phyloP scores from a whole-genome alignment of 37 sponge, comb jelly and placozoan species.

The Theonella swinhoei region DNA sequence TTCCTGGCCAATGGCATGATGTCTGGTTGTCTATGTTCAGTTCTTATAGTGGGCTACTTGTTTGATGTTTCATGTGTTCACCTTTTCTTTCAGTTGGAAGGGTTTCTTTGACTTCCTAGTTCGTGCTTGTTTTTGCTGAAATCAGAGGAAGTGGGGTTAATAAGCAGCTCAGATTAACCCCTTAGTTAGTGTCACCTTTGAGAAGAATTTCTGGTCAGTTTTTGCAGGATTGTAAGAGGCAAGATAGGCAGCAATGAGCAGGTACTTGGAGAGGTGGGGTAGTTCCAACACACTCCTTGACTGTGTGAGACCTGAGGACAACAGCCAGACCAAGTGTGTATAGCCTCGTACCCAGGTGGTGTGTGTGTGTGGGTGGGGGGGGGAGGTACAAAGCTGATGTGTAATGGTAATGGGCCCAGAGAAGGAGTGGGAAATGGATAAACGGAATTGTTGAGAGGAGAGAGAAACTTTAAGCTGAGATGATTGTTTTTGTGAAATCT shows the following conservation, averaged over 20 bases:
- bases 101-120: conserved; percentile 23
- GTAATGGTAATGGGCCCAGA: background rate
- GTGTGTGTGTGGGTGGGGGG: conserved; percentile 3
- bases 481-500: too few relatives aligned
- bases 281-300: conserved; percentile 34
- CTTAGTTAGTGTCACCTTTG: conserved; percentile 46
- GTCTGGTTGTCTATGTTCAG: too few relatives aligned
- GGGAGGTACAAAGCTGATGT: background rate
- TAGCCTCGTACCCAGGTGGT: background rate
- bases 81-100: background rate
- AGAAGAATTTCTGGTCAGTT: conserved; percentile 79
- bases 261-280: conserved; percentile 58
- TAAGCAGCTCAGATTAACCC: background rate
- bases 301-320: background rate
- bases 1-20: too few relatives aligned
- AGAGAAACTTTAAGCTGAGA: background rate
- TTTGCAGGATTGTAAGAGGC: conserved; percentile 83
- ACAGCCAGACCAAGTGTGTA: background rate
- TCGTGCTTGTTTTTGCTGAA: conserved; percentile 1
- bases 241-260: conserved; percentile 71
- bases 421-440: background rate
- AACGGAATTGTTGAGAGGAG: background rate
- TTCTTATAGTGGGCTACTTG: too few relatives aligned
- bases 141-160: background rate
- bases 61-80: too few relatives aligned